Conservation (phyloP, 2,888 invertebrate genomes). For the Pterostichus madidus region DNA sequence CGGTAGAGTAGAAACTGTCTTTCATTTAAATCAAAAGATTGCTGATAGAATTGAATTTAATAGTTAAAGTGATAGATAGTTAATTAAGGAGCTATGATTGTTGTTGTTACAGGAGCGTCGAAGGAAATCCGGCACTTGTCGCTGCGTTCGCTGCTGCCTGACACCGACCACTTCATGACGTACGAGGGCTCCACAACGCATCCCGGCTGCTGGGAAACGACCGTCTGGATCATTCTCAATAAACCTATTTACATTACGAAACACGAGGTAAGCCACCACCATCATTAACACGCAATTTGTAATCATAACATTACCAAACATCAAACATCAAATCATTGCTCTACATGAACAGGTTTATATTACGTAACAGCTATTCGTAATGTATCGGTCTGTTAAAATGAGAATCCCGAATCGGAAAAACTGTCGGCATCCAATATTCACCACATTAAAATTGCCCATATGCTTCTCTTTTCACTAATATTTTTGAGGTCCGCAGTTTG, state of each 20-base stretch:
- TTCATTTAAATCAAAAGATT: no score
- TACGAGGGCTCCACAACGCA: slow-evolving; percentile 99
- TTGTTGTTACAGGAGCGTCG: slow-evolving; percentile 84
- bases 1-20: no score
- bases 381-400: no score
- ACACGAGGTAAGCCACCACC: slow-evolving; percentile 87
- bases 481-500: no score
- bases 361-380: no score
- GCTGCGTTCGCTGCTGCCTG: slow-evolving; percentile 91
- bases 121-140: slow-evolving; percentile 92
- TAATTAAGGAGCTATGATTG: slow-evolving; percentile 12
- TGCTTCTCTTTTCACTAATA: no score
- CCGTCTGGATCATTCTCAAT: slow-evolving; percentile 98
- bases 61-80: no score
- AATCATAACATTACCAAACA: slow-evolving; percentile 7
- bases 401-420: no score
- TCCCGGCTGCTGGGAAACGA: slow-evolving; percentile 99
- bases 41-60: no score
- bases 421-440: no score
- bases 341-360: no score
- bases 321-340: not conserved
- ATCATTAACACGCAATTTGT: slow-evolving; percentile 27
- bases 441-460: no score
- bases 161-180: slow-evolving; percentile 96
- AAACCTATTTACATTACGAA: slow-evolving; percentile 98